Evolutionary conservation across 1,140 invertebrate genomes (phyloP).

Genomic region (Papilio aristodemus): DNA sequence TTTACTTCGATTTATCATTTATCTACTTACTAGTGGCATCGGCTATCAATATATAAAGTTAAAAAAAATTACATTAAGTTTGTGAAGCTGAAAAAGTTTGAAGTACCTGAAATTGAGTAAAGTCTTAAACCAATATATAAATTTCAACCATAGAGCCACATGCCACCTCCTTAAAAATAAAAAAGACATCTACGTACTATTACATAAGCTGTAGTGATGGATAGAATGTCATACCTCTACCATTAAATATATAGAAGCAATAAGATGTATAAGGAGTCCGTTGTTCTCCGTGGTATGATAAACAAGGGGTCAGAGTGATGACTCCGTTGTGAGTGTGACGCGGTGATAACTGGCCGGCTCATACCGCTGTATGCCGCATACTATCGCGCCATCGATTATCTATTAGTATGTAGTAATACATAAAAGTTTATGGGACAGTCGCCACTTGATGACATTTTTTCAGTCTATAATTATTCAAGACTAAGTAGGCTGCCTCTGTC

Average conservation of each 20-base stretch:
- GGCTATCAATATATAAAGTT: conserved; percentile 36
- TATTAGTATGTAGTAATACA: background rate
- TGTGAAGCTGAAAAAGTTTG: too few species aligned
- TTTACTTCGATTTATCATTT: conserved; percentile 47
- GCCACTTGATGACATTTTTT: too few species aligned
- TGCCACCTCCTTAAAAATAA: too few species aligned
- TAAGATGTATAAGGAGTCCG: background rate
- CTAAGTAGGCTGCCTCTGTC: background rate
- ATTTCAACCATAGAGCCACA: too few species aligned
- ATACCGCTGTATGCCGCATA: background rate
- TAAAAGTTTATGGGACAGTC: background rate
- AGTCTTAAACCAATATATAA: too few species aligned
- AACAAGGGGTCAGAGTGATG: conserved; percentile 47
- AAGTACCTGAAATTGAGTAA: too few species aligned
- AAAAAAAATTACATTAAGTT: conserved; percentile 18
- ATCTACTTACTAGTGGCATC: conserved; percentile 38
- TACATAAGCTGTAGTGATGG: too few species aligned
- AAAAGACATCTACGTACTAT: too few species aligned
- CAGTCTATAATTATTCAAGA: too few species aligned
- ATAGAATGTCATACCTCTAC: too few species aligned
- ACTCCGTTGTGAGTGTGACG: conserved; percentile 34
- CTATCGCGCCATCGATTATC: background rate
- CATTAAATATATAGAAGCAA: too few species aligned
- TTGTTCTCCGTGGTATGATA: conserved; percentile 1
- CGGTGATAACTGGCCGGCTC: conserved; percentile 22